phyloP scores from a whole-genome alignment of 2,888 invertebrate species.

The Nebria brevicollis region DNA sequence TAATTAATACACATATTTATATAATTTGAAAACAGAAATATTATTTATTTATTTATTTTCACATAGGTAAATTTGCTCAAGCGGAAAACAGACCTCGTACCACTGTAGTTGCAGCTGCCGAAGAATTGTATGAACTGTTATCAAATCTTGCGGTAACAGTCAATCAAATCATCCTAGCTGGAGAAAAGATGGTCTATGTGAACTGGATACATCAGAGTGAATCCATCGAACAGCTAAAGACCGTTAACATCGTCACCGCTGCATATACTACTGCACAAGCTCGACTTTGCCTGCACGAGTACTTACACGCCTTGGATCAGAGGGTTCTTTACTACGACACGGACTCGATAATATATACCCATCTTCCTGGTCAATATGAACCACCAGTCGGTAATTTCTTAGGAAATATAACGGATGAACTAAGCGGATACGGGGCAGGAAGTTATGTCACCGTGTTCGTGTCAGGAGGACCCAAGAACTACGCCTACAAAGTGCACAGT shows the following conservation, averaged over 20 bases:
- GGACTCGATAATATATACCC: too few relatives aligned
- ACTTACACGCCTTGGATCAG: conserved; percentile 53
- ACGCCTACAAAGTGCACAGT: too few relatives aligned
- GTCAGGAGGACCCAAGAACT: too few relatives aligned
- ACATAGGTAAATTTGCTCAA: not conserved
- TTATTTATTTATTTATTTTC: conserved; percentile 15
- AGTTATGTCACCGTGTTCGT: too few relatives aligned
- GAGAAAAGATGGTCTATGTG: conserved; percentile 48
- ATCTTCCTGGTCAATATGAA: too few relatives aligned
- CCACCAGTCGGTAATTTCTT: too few relatives aligned
- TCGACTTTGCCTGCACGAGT: conserved; percentile 31
- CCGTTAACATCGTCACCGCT: conserved; percentile 55
- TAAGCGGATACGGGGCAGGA: too few relatives aligned
- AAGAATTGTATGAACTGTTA: conserved; percentile 48
- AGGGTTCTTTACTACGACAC: conserved; percentile 41
- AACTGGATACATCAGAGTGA: conserved; percentile 48
- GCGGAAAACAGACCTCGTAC: conserved; percentile 45
- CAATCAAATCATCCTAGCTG: conserved; percentile 46
- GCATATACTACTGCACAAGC: conserved; percentile 53
- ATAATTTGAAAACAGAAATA: too few relatives aligned
- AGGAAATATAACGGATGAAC: too few relatives aligned
- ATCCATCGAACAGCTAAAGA: conserved; percentile 31
- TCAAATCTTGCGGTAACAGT: conserved; percentile 48
- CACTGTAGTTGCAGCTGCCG: conserved; percentile 33
- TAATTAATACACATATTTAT: conserved; percentile 15